Evolutionary conservation across 2,888 invertebrate genomes (phyloP), one percentile per base, ranked within the genome.

Genomic region (Pandemis corylana): DNA sequence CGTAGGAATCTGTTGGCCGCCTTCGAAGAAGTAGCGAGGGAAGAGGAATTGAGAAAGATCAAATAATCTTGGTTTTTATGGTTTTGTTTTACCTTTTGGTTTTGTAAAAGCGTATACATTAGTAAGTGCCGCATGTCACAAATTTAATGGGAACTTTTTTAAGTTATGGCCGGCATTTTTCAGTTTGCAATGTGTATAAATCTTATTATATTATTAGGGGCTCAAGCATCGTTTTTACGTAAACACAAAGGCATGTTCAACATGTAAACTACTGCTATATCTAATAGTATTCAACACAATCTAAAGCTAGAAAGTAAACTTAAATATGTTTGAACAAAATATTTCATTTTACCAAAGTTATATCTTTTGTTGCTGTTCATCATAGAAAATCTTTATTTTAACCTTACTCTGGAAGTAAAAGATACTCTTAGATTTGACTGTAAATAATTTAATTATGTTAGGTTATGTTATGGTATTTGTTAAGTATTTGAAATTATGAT

Each of bases 1-100:
- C 88, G 95, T 67, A 90, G 95, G 79, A 96, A 96, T 85, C 88
- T 96, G 66, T 83, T 95, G 80, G 89, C 95, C 73, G 95, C 91
- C 28, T 95, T 95, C 84, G 93, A 95, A 72, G 91, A 93, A 83
- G 90, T 86, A 41, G 85, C 89, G 53, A 87, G 82, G 71, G 88
- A 90, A 9, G 87, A 88, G 61, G 75, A 77, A 74, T 73, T 82
- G 1, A 83, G 82, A 68, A 84, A 82, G 68, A 77, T 80, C 69
- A 84, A 82, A 72, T 76, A 62, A 69, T 77, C 66, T 15, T 61
- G 44, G 44, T 75, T 71, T 75, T 36, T 53, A 41, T 41, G 36
- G 36, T 36, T 65, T 67, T 36, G 46, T 73, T 69, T 51, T 70
- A 66, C 69, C 59, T 66, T 70, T 74, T 69, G 70, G 61, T 70